Evolutionary conservation across 1,140 invertebrate species (phyloP).

Genomic region (Hermatobates lingyangjiaoensis): DNA sequence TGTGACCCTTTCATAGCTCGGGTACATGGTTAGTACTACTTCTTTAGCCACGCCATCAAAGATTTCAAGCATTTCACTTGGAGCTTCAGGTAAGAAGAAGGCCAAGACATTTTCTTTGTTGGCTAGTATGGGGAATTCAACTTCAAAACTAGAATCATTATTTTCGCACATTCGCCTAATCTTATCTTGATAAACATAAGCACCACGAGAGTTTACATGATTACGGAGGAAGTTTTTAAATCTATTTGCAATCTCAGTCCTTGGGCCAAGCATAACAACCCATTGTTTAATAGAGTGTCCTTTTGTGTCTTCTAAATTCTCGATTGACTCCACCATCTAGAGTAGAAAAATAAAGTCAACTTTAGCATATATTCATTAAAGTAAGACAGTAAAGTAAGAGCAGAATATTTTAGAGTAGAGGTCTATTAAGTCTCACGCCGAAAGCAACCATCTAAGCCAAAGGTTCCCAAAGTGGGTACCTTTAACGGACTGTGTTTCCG

Average conservation of each 20-base stretch:
- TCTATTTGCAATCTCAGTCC: constrained; percentile 88
- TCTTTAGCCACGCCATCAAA: constrained; percentile 89
- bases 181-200: constrained; percentile 81
- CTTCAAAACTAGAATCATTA: constrained; percentile 74
- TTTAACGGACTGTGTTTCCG: too few species aligned
- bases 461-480: too few species aligned
- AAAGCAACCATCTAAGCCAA: too few species aligned
- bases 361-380: not conserved
- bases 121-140: constrained; percentile 83
- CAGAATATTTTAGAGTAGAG: not conserved
- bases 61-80: constrained; percentile 84
- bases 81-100: constrained; percentile 93
- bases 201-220: constrained; percentile 49
- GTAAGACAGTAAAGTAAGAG: not conserved
- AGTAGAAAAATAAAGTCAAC: constrained; percentile 16
- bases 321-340: constrained; percentile 85
- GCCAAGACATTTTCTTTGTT: constrained; percentile 80
- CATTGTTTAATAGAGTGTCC: constrained; percentile 83
- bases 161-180: constrained; percentile 90
- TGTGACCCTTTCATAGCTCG: constrained; percentile 86
- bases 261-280: constrained; percentile 88
- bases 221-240: constrained; percentile 67
- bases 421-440: not conserved
- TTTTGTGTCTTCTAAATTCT: constrained; percentile 92
- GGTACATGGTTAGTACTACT: constrained; percentile 84